Percentiles rank a stretch among this genome's conserved stretches.
These are phyloP conservation scores for Megalops cyprinoides DNA, from an alignment of 2,797 vertebrate species.

Conservation along the genomic window DNA sequence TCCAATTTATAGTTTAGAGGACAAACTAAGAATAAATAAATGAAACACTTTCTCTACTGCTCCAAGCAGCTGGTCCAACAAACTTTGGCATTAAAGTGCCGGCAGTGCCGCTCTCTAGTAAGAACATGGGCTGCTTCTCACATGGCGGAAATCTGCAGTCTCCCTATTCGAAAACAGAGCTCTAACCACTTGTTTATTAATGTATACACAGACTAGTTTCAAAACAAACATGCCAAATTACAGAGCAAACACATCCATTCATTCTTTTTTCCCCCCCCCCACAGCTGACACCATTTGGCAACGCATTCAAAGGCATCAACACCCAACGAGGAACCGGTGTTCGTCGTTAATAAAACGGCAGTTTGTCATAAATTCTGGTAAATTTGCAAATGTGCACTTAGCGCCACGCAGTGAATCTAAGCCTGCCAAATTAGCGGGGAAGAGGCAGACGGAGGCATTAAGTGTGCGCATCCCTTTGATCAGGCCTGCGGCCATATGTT, in stretches of 20 bases:
- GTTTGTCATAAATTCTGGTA: conserved; percentile 74
- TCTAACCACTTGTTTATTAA: not conserved
- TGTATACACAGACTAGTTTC: not conserved
- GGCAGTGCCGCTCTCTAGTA: not conserved
- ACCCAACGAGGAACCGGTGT: conserved; percentile 40
- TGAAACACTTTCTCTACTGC: not conserved
- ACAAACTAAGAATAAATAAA: not conserved
- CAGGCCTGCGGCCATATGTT: not conserved
- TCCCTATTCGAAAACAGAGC: not conserved
- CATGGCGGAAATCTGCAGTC: not conserved
- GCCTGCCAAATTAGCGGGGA: conserved; percentile 63
- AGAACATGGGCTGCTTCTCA: not conserved
- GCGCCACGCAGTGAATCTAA: conserved; percentile 59
- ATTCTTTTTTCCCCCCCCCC: not conserved
- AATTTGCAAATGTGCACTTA: conserved; percentile 66
- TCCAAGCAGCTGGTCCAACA: not conserved
- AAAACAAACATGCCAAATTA: not conserved
- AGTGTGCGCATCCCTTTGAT: not conserved
- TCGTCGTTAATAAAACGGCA: conserved; percentile 66
- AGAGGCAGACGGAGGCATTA: conserved; percentile 41
- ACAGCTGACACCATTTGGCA: too few species aligned
- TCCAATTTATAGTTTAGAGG: not conserved
- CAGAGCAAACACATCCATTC: not conserved
- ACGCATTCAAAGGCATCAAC: not conserved
- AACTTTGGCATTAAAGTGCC: not conserved